A percentile compares a stretch with the other conserved stretches of the same genome.
These are phyloP conservation scores for Panagrolaimus sp. DNA, from an alignment of 1,140 invertebrate genomes.

Conservation along the genomic window DNA sequence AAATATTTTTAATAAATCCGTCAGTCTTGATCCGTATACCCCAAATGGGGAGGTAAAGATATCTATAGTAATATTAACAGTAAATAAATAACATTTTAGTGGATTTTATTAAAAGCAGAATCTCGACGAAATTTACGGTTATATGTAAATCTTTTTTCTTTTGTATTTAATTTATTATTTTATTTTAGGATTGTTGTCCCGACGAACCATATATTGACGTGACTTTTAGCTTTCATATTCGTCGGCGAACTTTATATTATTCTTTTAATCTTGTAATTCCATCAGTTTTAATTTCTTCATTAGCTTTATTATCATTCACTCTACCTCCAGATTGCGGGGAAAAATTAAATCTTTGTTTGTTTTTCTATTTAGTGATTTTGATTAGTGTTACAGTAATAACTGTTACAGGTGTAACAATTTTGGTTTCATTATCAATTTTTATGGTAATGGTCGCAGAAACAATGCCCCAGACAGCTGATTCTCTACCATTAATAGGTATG, in stretches of 20 bases:
- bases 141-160: no score
- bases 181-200: conserved; percentile 64
- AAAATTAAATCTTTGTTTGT: conserved; percentile 84
- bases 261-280: conserved; percentile 99
- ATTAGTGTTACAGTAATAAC: background rate
- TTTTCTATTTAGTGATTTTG: conserved; percentile 19
- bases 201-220: conserved; percentile 83
- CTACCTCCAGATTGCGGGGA: conserved; percentile 96
- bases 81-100: no score
- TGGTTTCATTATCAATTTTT: conserved; percentile 61
- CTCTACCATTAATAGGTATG: conserved; percentile 88
- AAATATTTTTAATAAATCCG: conserved; percentile 49
- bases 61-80: no score
- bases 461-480: conserved; percentile 93
- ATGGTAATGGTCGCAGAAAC: conserved; percentile 65
- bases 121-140: background rate
- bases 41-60: conserved; percentile 60
- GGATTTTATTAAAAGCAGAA: background rate
- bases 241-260: conserved; percentile 94
- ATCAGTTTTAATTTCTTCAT: conserved; percentile 94
- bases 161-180: conserved; percentile 5
- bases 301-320: conserved; percentile 95
- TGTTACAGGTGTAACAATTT: conserved; percentile 79
- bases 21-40: conserved; percentile 59
- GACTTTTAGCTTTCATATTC: conserved; percentile 75